Evolutionary conservation across 2,797 vertebrate genomes (phyloP), one percentile per base, ranked within the genome.

Genomic region (Galaxias olidus): DNA sequence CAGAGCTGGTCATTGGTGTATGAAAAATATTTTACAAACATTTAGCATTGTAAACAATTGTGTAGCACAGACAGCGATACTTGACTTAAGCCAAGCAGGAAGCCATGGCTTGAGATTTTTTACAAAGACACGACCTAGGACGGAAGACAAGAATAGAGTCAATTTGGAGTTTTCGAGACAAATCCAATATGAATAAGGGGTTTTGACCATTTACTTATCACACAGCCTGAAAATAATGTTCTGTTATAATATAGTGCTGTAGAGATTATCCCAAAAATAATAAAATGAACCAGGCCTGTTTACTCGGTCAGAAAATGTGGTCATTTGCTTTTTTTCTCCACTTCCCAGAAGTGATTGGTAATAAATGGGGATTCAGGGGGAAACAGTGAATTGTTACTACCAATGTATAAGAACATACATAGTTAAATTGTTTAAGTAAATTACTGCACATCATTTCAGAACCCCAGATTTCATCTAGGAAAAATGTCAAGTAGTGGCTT

Each of bases 281-380:
- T 30, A 76, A 83, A 72, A 76, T 83, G 77, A 80, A 83, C 72
- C 71, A 79, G 69, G 70, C 64, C 51, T 67, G 20, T 73, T 60
- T n/a, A 68, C 72, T 61, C 73, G 18, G 69, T 81, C 74, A 82
- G 1, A 58, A 47, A 20, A 47, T 64, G 61, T 78, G 78, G 80
- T 86, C 77, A 72, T 78, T 65, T 67, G 84, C 86, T 78, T 79
- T 77, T 80, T 84, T 82, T 84, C 84, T 87, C 88, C 88, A 92
- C 90, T 93, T 92, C 91, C 88, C 80, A 91, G 91, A 92, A 92
- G 91, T 91, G 86, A 92, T 86, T 90, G 88, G 83, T 89, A 87
- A 83, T 85, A 74, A 83, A 87, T 88, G 74, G 85, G 83, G 88
- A 91, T 87, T 66, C 63, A 69, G 13, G n/a, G 43, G n/a, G 12